Evolutionary conservation across 2,888 invertebrate species (phyloP).

Genomic region (Drosophila niveifrons): DNA sequence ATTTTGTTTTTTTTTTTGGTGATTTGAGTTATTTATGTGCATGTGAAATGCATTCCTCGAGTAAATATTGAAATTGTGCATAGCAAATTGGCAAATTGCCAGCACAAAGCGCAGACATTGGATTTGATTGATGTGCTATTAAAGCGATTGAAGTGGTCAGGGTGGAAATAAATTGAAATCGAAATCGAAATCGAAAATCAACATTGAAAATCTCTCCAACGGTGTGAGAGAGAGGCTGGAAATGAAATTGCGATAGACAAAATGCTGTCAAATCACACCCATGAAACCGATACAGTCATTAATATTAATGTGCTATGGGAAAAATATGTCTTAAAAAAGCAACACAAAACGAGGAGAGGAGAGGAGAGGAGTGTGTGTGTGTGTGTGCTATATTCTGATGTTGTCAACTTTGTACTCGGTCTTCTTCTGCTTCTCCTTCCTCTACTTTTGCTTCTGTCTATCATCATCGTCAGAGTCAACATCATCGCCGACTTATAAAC

Average conservation of each 20-base stretch:
- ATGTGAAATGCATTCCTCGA: constrained; percentile 35
- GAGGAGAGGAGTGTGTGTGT: too few relatives aligned
- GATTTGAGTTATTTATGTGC: constrained; percentile 51
- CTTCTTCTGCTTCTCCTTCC: constrained; percentile 15
- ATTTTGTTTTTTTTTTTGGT: constrained; percentile 9
- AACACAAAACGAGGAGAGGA: constrained; percentile 1
- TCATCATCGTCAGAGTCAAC: constrained; percentile 25
- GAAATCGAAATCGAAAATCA: constrained; percentile 33
- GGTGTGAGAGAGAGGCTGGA: neutral
- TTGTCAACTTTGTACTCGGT: constrained; percentile 40
- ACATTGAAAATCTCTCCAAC: constrained; percentile 16
- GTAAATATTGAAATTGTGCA: constrained; percentile 60
- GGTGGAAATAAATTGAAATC: constrained; percentile 24
- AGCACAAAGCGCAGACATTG: constrained; percentile 3
- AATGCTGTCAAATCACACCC: constrained; percentile 26
- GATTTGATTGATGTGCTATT: constrained; percentile 66
- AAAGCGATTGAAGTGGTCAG: constrained; percentile 47
- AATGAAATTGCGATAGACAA: constrained; percentile 22
- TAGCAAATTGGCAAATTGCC: constrained; percentile 47
- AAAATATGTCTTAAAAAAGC: constrained; percentile 24
- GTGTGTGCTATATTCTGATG: constrained; percentile 11
- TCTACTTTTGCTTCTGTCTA: neutral
- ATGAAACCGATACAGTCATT: constrained; percentile 52
- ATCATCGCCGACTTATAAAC: constrained; percentile 21
- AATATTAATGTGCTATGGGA: constrained; percentile 55